phyloP scores from a whole-genome alignment of 2,113 vertebrate species.

The Poicephalus meyeri region DNA sequence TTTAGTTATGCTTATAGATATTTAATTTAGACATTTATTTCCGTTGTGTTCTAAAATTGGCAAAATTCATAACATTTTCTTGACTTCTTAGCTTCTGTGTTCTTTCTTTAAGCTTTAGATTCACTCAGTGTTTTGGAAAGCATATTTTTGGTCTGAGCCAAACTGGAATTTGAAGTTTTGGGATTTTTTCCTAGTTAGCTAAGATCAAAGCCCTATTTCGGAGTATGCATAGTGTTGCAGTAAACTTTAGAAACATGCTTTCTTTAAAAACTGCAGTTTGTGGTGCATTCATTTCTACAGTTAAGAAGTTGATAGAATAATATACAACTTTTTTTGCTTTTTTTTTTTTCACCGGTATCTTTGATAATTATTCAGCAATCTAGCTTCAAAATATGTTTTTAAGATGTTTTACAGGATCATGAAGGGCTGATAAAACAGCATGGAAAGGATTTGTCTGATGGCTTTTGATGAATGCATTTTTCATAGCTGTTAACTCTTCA shows the following conservation, averaged over 20 bases:
- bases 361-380: neutral
- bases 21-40: neutral
- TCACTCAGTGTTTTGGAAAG: neutral
- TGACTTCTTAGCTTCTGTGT: neutral
- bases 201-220: neutral
- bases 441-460: neutral
- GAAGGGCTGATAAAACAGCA: neutral
- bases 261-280: neutral
- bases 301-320: neutral
- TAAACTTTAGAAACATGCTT: neutral
- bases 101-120: neutral
- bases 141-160: neutral
- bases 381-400: neutral
- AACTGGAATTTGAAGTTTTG: neutral
- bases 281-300: neutral
- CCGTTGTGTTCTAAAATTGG: neutral
- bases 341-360: neutral
- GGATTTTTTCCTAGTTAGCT: neutral
- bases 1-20: neutral
- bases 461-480: neutral
- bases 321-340: rapidly evolving
- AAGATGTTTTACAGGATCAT: neutral
- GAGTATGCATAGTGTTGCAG: neutral
- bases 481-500: neutral
- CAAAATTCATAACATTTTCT: neutral